Percentiles rank a stretch among this genome's conserved stretches.
Evolutionary conservation across 23 tunicate species (phyloP).

Genomic region (Ascidia mentula): DNA sequence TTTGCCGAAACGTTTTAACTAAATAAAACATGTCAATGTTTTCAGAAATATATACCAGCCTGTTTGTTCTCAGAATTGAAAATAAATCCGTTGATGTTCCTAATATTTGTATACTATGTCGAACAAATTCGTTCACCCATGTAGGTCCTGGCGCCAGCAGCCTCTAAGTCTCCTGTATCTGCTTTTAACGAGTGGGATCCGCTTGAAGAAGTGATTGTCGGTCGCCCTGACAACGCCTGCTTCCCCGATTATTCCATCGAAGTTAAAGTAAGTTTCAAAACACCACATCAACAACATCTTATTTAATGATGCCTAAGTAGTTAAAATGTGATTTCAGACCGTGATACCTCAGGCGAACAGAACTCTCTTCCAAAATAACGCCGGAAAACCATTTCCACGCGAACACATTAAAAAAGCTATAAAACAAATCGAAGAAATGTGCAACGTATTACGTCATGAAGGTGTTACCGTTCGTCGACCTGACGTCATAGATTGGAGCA

Average conservation of each 20-base stretch:
- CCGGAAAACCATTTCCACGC: slow-evolving; percentile 63
- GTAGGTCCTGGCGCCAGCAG: too few relatives aligned
- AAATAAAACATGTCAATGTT: too few relatives aligned
- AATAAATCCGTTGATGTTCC: too few relatives aligned
- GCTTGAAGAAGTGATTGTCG: slow-evolving; percentile 83
- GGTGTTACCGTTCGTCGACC: slow-evolving; percentile 89
- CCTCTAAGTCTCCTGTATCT: slow-evolving; percentile 50
- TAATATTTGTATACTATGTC: too few relatives aligned
- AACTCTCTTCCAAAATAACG: slow-evolving; percentile 58
- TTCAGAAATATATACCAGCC: too few relatives aligned
- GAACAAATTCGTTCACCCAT: too few relatives aligned
- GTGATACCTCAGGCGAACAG: too few relatives aligned
- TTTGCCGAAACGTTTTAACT: too few relatives aligned
- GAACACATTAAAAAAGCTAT: slow-evolving; percentile 63
- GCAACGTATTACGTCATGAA: slow-evolving; percentile 83
- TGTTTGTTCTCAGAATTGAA: too few relatives aligned
- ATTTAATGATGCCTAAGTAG: too few relatives aligned
- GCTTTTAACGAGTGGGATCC: slow-evolving; percentile 83
- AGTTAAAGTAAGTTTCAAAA: slow-evolving; percentile 73
- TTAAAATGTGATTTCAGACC: too few relatives aligned
- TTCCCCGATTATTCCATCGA: slow-evolving; percentile 60
- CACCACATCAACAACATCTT: too few relatives aligned
- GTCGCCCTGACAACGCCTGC: slow-evolving; percentile 77
- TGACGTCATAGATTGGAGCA: slow-evolving; percentile 77
- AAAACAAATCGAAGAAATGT: slow-evolving; percentile 80